These are phyloP conservation scores for Dolichomitus sp. DNA, from an alignment of 2,888 invertebrate genomes.

Conservation along the genomic window DNA sequence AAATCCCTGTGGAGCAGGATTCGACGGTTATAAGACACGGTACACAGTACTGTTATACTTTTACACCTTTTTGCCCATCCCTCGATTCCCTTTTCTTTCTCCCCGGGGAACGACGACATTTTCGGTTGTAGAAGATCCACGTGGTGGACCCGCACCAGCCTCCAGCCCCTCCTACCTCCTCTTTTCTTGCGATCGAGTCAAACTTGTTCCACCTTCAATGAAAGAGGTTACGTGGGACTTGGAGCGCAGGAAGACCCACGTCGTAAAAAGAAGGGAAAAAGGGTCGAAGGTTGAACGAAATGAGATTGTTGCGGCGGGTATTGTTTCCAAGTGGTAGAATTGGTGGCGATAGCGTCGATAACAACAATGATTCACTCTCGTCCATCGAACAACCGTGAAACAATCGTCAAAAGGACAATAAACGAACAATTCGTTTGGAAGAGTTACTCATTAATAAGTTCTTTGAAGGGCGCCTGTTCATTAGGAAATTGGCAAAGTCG, in stretches of 20 bases:
- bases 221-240: constrained; percentile 12
- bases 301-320: constrained; percentile 25
- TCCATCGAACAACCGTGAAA: neutral
- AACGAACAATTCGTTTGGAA: neutral
- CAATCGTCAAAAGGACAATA: neutral
- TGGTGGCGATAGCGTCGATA: neutral
- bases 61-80: constrained; percentile 3
- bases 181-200: constrained; percentile 34
- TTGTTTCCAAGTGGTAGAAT: constrained; percentile 11
- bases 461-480: neutral
- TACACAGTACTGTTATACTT: neutral
- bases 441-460: neutral
- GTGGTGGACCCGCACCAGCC: neutral
- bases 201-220: constrained; percentile 30
- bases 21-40: neutral
- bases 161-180: neutral
- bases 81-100: constrained; percentile 17
- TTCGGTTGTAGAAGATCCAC: constrained; percentile 12
- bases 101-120: constrained; percentile 23
- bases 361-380: constrained; percentile 2
- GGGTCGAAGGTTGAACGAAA: constrained; percentile 30
- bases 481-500: neutral
- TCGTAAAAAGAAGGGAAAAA: neutral
- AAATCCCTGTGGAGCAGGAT: constrained; percentile 21
- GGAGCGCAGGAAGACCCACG: neutral